Evolutionary conservation across 2,888 invertebrate species (phyloP), one percentile per base, ranked within the genome.

Genomic region (Linyphia triangularis): DNA sequence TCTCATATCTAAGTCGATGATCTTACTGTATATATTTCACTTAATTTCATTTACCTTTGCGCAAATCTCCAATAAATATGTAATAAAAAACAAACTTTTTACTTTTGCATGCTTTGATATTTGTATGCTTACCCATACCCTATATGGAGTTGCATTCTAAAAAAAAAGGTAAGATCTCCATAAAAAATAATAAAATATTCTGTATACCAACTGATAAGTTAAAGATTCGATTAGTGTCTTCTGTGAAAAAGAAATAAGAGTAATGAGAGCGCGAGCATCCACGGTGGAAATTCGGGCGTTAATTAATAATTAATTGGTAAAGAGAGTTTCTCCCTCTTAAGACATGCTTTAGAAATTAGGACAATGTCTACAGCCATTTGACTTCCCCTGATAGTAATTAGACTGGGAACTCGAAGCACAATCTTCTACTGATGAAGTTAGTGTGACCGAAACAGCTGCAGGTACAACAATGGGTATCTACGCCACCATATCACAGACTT

Each of bases 391-490:
- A 16, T n/a, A 51, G n/a, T 51, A 51, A 51, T 51, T 51, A 51
- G 16, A 16, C 4, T 13, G 51, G n/a, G n/a, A 51, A 51, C 51
- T 51, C n/a, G 51, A n/a, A n/a, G n/a, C 16, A 51, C 51, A 51
- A 51, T 51, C n/a, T 51, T 51, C 51, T 51, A n/a, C n/a, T 51
- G 51, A 51, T 51, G 51, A 51, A 51, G 51, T 51, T 51, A 51
- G 51, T 51, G 51, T n/a, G n/a, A n/a, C 51, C 5, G 51, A n/a
- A 51, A 51, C 51, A 51, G 51, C 51, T 51, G 51, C 16, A 16
- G 2, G 51, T n/a, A 16, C 5, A 51, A 51, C 51, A 16, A 51
- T n/a, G 51, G 51, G 5, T 51, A 5, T 16, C 16, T 13, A 51
- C 3, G n/a, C n/a, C n/a, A 10, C n/a, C n/a, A n/a, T n/a, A n/a